Evolutionary conservation across 2,113 vertebrate species (phyloP), one percentile per base, ranked within the genome.

Genomic region (Eleginops maclovinus): DNA sequence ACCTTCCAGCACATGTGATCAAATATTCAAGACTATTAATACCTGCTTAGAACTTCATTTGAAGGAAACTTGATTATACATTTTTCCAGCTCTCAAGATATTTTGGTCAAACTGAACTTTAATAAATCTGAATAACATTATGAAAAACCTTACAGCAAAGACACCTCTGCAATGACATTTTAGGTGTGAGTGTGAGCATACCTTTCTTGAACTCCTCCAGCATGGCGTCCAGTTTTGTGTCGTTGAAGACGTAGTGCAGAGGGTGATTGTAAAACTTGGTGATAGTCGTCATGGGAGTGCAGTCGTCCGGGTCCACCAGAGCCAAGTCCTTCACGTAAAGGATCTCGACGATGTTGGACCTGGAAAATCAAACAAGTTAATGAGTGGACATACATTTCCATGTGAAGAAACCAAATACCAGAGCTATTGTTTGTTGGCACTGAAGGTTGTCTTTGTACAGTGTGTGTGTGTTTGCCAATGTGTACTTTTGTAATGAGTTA

Each of bases 161-260:
- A 36, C 31, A 36, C 31, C 31, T 36, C 31, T 36, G 31, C 31
- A 1, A 9, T 36, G 31, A 36, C 31, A 36, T 1, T 31, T 31
- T n/a, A n/a, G n/a, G n/a, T n/a, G n/a, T 36, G 31, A 36, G 17
- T 17, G 46, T 8, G 15, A 4, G 9, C 82, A 77, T 87, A 96
- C 97, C 97, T 95, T 96, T 95, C 84, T 97, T 97, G 91, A 98
- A 97, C 89, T 98, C 97, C 89, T 98, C 97, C 87, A 98, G 84
- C 85, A 98, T 96, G 9, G 96, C 96, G 21, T 98, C 96, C 87
- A 98, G 93, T 55, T 97, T 97, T 69, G 97, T 98, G 93, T 98
- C 97, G 4, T 97, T 97, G 90, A 97, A 98, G 47, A 98, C 97
- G 26, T 95, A 98, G 90, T 98, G 97, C 60, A 98, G 94, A 0